These are phyloP conservation scores for Odiellus spinosus DNA, from an alignment of 2,888 invertebrate species.

Conservation along the genomic window DNA sequence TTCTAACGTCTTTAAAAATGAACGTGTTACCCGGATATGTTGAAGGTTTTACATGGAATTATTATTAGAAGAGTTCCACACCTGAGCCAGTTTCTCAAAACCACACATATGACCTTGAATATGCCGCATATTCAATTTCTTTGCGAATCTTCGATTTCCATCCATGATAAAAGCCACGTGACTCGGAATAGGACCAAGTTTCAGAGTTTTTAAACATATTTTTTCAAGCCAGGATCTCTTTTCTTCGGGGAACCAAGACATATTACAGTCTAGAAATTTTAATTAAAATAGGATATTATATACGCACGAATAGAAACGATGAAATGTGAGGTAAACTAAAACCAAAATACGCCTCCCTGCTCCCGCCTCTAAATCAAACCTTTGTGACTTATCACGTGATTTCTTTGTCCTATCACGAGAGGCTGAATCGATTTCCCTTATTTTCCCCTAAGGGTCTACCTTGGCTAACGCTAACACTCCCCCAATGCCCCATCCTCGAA, in stretches of 20 bases:
- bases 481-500: no score
- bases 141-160: constrained; percentile 86
- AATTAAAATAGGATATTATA: not conserved
- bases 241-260: constrained; percentile 14
- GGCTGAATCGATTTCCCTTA: no score
- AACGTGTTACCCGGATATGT: not conserved
- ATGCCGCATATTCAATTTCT: constrained; percentile 53
- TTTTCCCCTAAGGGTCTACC: no score
- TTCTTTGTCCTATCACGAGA: no score
- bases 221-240: constrained; percentile 49
- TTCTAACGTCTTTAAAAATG: constrained; percentile 43
- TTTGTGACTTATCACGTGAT: no score
- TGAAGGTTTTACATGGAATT: not conserved
- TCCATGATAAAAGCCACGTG: constrained; percentile 99
- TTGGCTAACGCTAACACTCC: no score
- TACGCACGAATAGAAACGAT: no score
- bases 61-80: constrained; percentile 2
- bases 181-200: constrained; percentile 64
- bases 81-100: constrained; percentile 58
- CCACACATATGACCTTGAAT: constrained; percentile 68
- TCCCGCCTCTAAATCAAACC: no score
- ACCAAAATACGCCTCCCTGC: no score
- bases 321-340: no score
- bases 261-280: constrained; percentile 2
- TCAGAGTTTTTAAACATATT: constrained; percentile 53